Evolutionary conservation across 2,113 vertebrate genomes (phyloP).

Genomic region (Xiphophorus maculatus): DNA sequence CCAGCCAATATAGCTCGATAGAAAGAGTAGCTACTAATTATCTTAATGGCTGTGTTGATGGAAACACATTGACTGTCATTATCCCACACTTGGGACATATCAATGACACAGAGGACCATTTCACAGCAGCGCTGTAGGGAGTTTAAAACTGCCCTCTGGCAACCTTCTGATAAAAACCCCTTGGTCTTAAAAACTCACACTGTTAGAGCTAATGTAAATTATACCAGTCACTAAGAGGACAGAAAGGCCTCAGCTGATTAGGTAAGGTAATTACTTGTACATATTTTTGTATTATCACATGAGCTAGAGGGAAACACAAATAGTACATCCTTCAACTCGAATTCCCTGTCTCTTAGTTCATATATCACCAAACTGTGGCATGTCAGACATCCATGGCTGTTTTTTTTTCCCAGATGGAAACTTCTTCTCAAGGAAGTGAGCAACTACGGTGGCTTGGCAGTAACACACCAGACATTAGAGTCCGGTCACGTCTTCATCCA

Average conservation of each 20-base stretch:
- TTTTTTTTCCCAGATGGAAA: conserved; percentile 64
- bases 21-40: conserved; percentile 32
- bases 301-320: conserved; percentile 50
- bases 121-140: conserved; percentile 12
- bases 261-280: not conserved
- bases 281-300: conserved; percentile 22
- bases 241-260: conserved; percentile 10
- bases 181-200: conserved; percentile 30
- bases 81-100: conserved; percentile 37
- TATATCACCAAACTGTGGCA: conserved; percentile 63
- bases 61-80: conserved; percentile 57
- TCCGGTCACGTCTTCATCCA: conserved; percentile 73
- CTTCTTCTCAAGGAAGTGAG: conserved; percentile 67
- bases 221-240: not conserved
- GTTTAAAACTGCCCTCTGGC: not conserved
- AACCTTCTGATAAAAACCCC: conserved; percentile 31
- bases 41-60: conserved; percentile 41
- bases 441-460: conserved; percentile 77
- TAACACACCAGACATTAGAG: conserved; percentile 56
- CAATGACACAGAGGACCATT: conserved; percentile 23
- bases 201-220: conserved; percentile 26
- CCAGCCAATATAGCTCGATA: conserved; percentile 17
- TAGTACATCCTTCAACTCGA: conserved; percentile 42
- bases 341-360: conserved; percentile 55
- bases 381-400: conserved; percentile 61